Conservation (phyloP, 2,113 vertebrate species). For the Semnornis frantzii region DNA sequence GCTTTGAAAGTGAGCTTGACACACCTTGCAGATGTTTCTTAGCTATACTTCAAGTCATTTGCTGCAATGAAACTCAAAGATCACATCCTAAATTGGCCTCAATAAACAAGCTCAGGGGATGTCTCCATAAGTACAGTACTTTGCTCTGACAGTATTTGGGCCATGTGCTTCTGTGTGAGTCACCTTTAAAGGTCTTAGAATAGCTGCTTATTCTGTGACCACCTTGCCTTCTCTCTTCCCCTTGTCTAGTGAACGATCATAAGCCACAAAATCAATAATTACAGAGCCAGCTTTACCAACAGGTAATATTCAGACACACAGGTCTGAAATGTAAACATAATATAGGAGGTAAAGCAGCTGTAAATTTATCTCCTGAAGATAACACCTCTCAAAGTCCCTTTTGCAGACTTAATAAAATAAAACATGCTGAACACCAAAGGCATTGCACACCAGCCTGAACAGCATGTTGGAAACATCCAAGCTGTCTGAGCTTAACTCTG, state of each 20-base stretch:
- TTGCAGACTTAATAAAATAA: constrained; percentile 35
- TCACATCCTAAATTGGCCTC: neutral
- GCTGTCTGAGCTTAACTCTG: neutral
- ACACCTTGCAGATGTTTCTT: neutral
- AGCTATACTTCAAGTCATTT: neutral
- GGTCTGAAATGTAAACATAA: constrained; percentile 47
- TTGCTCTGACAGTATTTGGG: neutral
- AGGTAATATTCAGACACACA: constrained; percentile 1
- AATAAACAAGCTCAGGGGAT: neutral
- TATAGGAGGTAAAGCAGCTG: constrained; percentile 30
- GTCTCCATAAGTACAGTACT: neutral
- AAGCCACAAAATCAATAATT: constrained; percentile 58
- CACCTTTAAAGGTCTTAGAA: constrained; percentile 1
- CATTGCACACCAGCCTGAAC: neutral
- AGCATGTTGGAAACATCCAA: neutral
- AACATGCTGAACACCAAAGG: neutral
- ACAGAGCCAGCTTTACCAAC: constrained; percentile 31
- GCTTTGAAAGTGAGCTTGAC: neutral
- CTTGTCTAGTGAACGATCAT: neutral
- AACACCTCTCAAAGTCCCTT: constrained; percentile 8
- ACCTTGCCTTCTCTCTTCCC: neutral
- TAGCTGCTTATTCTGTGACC: neutral
- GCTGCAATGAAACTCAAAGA: neutral
- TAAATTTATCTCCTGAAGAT: constrained; percentile 46
- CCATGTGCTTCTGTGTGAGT: neutral